Evolutionary conservation across 30 jellyfish, hydroid and myxozoan species (phyloP).

Genomic region (Hydra vulgaris): DNA sequence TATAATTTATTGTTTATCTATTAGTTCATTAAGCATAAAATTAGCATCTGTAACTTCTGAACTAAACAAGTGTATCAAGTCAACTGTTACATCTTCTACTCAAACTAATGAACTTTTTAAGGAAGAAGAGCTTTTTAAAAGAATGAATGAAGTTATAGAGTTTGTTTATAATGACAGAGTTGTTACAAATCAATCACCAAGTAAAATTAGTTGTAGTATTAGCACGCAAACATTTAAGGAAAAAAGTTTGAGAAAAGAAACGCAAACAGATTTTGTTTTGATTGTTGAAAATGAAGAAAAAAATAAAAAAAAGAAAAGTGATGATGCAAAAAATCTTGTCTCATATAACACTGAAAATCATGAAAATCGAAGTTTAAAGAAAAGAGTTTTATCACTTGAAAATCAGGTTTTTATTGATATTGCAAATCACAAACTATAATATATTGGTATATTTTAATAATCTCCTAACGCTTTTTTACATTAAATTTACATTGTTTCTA

Average conservation of each 20-base stretch:
- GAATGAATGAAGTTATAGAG: conserved; percentile 20
- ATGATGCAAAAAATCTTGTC: conserved; percentile 3
- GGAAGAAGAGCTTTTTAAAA: neutral
- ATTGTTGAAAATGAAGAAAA: neutral
- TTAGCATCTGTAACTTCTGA: neutral
- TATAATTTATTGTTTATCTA: too few relatives aligned
- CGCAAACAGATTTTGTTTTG: neutral
- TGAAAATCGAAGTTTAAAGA: conserved; percentile 25
- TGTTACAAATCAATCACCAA: neutral
- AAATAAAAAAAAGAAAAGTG: conserved; percentile 2
- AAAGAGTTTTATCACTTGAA: conserved; percentile 23
- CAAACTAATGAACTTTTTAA: neutral
- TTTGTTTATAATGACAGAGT: conserved; percentile 15
- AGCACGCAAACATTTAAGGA: neutral
- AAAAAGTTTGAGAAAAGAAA: neutral
- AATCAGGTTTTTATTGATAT: conserved; percentile 9
- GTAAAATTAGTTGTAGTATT: neutral
- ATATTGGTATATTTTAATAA: too few relatives aligned
- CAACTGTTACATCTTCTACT: neutral
- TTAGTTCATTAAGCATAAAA: neutral
- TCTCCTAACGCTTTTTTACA: too few relatives aligned
- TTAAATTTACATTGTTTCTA: too few relatives aligned
- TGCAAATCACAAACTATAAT: neutral
- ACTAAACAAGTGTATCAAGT: neutral
- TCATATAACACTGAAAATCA: conserved; percentile 8